phyloP scores from a whole-genome alignment of 1,140 invertebrate species.

The Heterodera schachtii region DNA sequence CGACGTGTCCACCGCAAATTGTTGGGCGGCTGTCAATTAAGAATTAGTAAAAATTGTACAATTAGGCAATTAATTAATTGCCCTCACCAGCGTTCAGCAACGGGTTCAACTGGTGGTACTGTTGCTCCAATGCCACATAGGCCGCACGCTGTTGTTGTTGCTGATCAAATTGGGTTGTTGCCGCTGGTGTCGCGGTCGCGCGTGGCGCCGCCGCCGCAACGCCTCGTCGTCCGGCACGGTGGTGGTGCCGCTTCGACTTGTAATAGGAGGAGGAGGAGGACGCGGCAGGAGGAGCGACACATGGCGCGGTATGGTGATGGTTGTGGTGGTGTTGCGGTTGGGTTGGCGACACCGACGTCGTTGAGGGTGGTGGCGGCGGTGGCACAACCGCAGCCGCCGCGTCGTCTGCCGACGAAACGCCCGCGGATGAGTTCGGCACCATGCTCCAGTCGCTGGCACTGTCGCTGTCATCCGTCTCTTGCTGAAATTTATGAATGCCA shows the following conservation, averaged over 20 bases:
- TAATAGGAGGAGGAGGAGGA: not conserved
- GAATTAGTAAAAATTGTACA: not conserved
- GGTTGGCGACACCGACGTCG: not conserved
- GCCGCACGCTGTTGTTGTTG: conserved; percentile 28
- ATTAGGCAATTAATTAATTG: not conserved
- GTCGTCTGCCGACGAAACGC: no score
- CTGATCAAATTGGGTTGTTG: conserved; percentile 18
- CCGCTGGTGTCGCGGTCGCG: conserved; percentile 48
- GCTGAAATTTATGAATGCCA: not conserved
- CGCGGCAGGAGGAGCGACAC: no score
- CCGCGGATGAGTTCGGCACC: not conserved
- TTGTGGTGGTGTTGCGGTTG: conserved; percentile 27
- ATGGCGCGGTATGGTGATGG: no score
- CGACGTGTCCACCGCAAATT: conserved; percentile 46
- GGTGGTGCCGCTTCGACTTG: conserved; percentile 21
- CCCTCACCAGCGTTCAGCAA: conserved; percentile 25
- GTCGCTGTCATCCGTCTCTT: conserved; percentile 62
- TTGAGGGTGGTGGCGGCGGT: not conserved
- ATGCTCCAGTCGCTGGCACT: conserved; percentile 52
- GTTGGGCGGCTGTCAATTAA: conserved; percentile 36
- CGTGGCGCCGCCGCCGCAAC: conserved; percentile 22
- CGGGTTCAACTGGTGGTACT: conserved; percentile 34
- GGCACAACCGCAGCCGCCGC: conserved; percentile 39
- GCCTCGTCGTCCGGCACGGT: conserved; percentile 27
- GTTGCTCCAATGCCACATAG: conserved; percentile 7